A percentile compares a stretch with the other conserved stretches of the same genome.
Evolutionary conservation across 2,797 vertebrate species (phyloP).

Genomic region (Erethizon dorsatum): DNA sequence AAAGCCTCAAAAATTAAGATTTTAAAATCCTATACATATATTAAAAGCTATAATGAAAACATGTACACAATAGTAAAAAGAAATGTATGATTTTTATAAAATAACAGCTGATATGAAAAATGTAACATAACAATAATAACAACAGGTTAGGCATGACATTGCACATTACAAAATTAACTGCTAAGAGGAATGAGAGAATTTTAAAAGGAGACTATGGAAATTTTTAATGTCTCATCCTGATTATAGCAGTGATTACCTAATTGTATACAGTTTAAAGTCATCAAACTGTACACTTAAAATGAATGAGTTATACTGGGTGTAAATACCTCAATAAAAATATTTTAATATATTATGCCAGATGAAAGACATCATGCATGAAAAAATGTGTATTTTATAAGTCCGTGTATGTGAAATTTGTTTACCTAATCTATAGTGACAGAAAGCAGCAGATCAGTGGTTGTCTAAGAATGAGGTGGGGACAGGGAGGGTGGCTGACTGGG

Average conservation of each 20-base stretch:
- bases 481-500: too few species aligned
- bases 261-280: not conserved
- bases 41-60: not conserved
- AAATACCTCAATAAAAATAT: not conserved
- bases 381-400: not conserved
- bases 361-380: not conserved
- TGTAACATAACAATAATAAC: not conserved
- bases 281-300: not conserved
- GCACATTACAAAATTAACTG: not conserved
- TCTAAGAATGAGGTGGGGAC: not conserved
- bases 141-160: not conserved
- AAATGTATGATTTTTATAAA: not conserved
- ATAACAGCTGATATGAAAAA: not conserved
- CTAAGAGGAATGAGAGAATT: not conserved
- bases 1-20: not conserved
- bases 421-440: not conserved
- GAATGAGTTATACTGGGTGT: not conserved
- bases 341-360: not conserved
- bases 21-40: conserved; percentile 28
- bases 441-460: not conserved
- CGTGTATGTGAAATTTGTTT: not conserved
- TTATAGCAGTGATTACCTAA: not conserved
- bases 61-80: not conserved
- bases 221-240: not conserved
- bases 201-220: not conserved